Evolutionary conservation across 2,797 vertebrate genomes (phyloP), one percentile per base, ranked within the genome.

Genomic region (Heterohyrax brucei): DNA sequence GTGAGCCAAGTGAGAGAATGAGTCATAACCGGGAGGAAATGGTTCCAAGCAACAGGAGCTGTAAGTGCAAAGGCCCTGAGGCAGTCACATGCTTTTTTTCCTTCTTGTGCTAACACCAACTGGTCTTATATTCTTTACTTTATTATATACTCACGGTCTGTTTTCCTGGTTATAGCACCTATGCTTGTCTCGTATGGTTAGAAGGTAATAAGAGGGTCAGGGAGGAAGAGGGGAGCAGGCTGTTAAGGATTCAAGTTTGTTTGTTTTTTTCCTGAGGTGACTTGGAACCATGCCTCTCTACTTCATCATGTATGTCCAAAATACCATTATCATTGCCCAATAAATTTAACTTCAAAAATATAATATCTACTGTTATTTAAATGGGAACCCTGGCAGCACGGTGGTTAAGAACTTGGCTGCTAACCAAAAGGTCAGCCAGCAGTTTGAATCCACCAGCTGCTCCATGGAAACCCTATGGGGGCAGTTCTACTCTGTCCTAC

Each of bases 281-380:
- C 53, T 24, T 21, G 14, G 24, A 39, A 81, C 73, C 4, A 56
- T 1, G 61, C 48, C 84, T 83, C 79, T 70, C 64, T 62, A 79
- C 6, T 68, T 83, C 10, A 88, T 62, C 10, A 24, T 68, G 10
- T 78, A n/a, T 28, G 16, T 83, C 30, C 19, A 79, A 72, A 84
- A 77, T 33, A 80, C 64, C 10, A 24, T 48, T 5, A n/a, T 76
- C 22, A 88, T 4, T 4, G 77, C 12, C 21, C 53, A 96, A 59
- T 64, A 94, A 64, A 73, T 10, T 76, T 70, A 66, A 73, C 14
- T 72, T 76, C 44, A 22, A 87, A 70, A 50, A 91, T 72, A 87
- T n/a, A 87, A n/a, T 64, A 53, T 16, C 22, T 76, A 39, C 3
- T 61, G 5, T 46, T 78, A 80, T 26, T 84, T 81, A 87, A 56